Conservation (phyloP, 1,140 invertebrate species). For the Adelges cooleyi region DNA sequence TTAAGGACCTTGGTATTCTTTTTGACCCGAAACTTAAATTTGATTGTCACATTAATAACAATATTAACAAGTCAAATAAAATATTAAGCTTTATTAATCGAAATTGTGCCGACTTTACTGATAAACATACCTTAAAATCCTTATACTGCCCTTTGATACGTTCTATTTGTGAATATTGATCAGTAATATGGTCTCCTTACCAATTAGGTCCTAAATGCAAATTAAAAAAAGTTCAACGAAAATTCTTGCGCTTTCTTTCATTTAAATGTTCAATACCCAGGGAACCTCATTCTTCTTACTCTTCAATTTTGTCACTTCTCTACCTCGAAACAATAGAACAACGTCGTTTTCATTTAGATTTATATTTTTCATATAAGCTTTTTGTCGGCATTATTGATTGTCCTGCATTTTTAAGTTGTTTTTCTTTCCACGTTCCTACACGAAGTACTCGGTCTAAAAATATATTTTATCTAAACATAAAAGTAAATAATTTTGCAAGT, state of each 20-base stretch:
- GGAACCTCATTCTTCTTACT: too few relatives aligned
- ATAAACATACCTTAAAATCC: not conserved
- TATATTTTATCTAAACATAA: not conserved
- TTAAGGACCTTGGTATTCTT: not conserved
- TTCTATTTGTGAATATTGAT: not conserved
- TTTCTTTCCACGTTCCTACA: not conserved
- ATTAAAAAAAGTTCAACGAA: not conserved
- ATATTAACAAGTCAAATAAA: not conserved
- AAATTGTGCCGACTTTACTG: not conserved
- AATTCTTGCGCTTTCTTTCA: not conserved
- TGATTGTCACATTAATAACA: not conserved
- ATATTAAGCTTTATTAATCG: not conserved
- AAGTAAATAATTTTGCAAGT: not conserved
- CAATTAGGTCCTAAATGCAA: not conserved
- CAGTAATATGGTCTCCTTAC: not conserved
- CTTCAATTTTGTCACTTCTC: not conserved
- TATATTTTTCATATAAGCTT: not conserved
- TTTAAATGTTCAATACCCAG: not conserved
- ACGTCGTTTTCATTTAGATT: not conserved
- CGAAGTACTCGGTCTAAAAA: not conserved
- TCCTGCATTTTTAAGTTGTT: not conserved
- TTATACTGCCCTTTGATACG: not conserved
- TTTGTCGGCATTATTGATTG: not conserved
- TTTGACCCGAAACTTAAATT: not conserved
- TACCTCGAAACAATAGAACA: not conserved